These are phyloP conservation scores for Pediacus dermestoides DNA, from an alignment of 2,888 invertebrate species.

Conservation along the genomic window DNA sequence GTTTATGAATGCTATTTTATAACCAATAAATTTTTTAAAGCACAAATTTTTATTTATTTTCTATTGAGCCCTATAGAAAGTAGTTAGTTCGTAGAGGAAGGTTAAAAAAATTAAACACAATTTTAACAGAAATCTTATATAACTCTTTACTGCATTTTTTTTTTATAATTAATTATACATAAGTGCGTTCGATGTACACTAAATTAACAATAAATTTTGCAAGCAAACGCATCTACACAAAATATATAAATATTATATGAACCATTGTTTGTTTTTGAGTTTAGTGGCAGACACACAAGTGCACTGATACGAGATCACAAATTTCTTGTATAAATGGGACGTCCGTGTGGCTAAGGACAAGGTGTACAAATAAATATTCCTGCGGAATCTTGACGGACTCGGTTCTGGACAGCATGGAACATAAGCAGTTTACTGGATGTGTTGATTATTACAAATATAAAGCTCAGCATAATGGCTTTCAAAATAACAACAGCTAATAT, in stretches of 20 bases:
- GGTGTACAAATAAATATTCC: slow-evolving; percentile 28
- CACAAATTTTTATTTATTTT: no score
- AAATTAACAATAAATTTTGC: slow-evolving; percentile 46
- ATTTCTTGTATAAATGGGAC: slow-evolving; percentile 37
- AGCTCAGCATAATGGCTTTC: slow-evolving; percentile 34
- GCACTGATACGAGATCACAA: slow-evolving; percentile 42
- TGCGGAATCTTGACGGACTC: slow-evolving; percentile 40
- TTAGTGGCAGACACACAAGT: slow-evolving; percentile 38
- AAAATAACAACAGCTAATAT: slow-evolving; percentile 38
- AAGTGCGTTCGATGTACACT: slow-evolving; percentile 51
- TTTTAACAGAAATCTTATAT: slow-evolving; percentile 44
- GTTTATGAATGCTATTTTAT: slow-evolving; percentile 40
- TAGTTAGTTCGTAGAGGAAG: slow-evolving; percentile 2
- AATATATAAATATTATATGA: slow-evolving; percentile 42
- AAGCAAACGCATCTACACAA: slow-evolving; percentile 51
- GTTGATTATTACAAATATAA: slow-evolving; percentile 28
- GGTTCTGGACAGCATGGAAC: slow-evolving; percentile 49
- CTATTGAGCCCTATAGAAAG: no score
- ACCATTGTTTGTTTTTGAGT: slow-evolving; percentile 31
- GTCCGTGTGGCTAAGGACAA: slow-evolving; percentile 30
- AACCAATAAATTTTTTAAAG: slow-evolving; percentile 23
- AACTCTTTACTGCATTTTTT: slow-evolving; percentile 36
- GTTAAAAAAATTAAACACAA: slow-evolving; percentile 20
- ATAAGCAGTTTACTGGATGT: slow-evolving; percentile 43
- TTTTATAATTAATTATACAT: slow-evolving; percentile 38